Base-by-base conservation (phyloP, 2,797 vertebrate species). In the Mus spretus region DNA sequence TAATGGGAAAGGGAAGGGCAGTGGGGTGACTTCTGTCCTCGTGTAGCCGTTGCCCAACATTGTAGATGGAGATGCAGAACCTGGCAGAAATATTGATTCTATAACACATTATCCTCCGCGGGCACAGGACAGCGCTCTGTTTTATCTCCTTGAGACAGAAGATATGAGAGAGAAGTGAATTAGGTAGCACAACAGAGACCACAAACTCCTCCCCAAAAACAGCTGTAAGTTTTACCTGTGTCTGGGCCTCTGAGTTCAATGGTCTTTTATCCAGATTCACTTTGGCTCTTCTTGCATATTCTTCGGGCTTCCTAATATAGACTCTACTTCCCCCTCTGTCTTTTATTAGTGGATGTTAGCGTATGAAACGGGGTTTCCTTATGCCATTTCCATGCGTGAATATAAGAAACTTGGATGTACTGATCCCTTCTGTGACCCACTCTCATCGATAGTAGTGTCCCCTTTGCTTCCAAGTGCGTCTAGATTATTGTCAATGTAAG, bases 81-180 rank as follows among this genome's bases (percentile, higher is more conserved):
- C 15, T 82, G 72, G 77, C 31, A 70, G 84, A 55, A 86, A 55
- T 95, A 44, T 85, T 61, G 72, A 50, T 47, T 50, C 26, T 53
- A 17, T 20, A 72, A 72, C 10, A 61, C 22, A 47, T 12, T 34
- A 0, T 83, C 26, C 31, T 82, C 53, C 20, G 8, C 7, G 63
- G 12, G 50, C 22, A 50, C 47, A 84, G 28, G 24, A n/a, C n/a
- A 37, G 26, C 34, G 10, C 2, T 78, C 0, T 81, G 12, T 37
- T 81, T 78, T 83, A 65, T 92, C 24, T 88, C 88, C 53, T 83
- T 83, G 44, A 88, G 90, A 75, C 40, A 44, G 55, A 88, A 94
- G 93, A 79, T 63, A 57, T 40, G 40, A 91, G 70, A 94, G 22
- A 47, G 40, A 85, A 79, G 28, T 10, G 78, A 74, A 91, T 53